A percentile compares a stretch with the other conserved stretches of the same genome.
These are phyloP conservation scores for Lamellibrachia columna DNA, from an alignment of 2,888 invertebrate species.

Conservation along the genomic window DNA sequence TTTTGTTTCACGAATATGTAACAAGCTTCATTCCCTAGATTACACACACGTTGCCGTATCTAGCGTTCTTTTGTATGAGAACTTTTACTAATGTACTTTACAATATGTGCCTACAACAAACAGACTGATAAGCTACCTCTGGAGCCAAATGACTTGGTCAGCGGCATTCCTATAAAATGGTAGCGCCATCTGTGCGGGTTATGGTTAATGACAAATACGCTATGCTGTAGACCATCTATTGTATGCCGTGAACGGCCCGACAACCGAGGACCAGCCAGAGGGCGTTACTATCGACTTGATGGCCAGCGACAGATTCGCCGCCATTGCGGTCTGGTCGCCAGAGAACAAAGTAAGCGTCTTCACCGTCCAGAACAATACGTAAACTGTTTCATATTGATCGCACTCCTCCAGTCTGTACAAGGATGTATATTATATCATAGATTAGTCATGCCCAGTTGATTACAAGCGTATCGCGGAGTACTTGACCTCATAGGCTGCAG, in stretches of 20 bases:
- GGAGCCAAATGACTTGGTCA: neutral
- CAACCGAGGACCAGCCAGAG: slow-evolving; percentile 24
- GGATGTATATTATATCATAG: too few species aligned
- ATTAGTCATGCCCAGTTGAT: too few species aligned
- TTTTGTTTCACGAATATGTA: too few species aligned
- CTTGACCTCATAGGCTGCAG: too few species aligned
- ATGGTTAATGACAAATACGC: neutral
- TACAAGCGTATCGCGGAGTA: too few species aligned
- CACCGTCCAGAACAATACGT: too few species aligned
- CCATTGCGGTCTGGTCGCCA: slow-evolving; percentile 39
- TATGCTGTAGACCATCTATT: slow-evolving; percentile 35
- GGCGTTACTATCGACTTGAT: slow-evolving; percentile 40
- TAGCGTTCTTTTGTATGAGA: too few species aligned
- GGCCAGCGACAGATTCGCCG: slow-evolving; percentile 29
- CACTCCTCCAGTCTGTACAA: neutral
- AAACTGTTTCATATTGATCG: neutral
- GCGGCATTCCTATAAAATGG: neutral
- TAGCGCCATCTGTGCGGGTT: neutral
- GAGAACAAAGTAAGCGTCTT: slow-evolving; percentile 33
- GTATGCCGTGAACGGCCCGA: slow-evolving; percentile 38
- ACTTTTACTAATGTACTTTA: too few species aligned
- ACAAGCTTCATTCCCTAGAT: too few species aligned
- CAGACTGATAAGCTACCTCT: neutral
- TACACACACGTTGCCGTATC: too few species aligned
- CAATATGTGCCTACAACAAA: too few species aligned